phyloP scores from a whole-genome alignment of 2,113 vertebrate genomes.

The Neogobius melanostomus region DNA sequence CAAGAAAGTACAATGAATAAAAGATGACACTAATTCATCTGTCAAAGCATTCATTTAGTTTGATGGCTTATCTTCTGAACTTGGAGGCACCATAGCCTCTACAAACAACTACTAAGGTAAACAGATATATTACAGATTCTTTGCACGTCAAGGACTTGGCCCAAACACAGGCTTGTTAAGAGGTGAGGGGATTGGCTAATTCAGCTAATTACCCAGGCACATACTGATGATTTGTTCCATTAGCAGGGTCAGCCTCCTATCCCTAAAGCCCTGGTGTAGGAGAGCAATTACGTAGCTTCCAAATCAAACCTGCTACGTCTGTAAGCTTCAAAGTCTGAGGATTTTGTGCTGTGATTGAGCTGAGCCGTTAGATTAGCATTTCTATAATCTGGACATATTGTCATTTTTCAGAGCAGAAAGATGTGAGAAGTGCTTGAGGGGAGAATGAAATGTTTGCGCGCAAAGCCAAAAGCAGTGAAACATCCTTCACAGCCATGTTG shows the following conservation, averaged over 20 bases:
- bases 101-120: slow-evolving; percentile 48
- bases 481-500: slow-evolving; percentile 52
- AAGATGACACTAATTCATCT: slow-evolving; percentile 26
- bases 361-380: slow-evolving; percentile 23
- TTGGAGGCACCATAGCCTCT: slow-evolving; percentile 36
- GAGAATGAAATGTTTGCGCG: slow-evolving; percentile 18
- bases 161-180: slow-evolving; percentile 62
- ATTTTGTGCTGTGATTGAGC: slow-evolving; percentile 10
- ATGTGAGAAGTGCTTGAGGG: slow-evolving; percentile 29
- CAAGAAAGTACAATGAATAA: slow-evolving; percentile 12
- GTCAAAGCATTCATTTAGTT: slow-evolving; percentile 32
- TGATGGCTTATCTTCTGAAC: slow-evolving; percentile 31
- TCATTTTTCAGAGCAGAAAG: slow-evolving; percentile 36
- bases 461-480: slow-evolving; percentile 23
- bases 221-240: slow-evolving; percentile 73
- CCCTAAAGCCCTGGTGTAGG: slow-evolving; percentile 53
- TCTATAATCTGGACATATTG: slow-evolving; percentile 34
- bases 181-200: slow-evolving; percentile 71
- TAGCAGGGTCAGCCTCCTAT: slow-evolving; percentile 64
- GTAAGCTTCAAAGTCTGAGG: background rate
- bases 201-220: slow-evolving; percentile 75
- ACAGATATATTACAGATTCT: slow-evolving; percentile 46
- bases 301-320: slow-evolving; percentile 38
- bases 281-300: slow-evolving; percentile 58
- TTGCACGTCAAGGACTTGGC: slow-evolving; percentile 53